Base-by-base conservation (phyloP, 2,888 invertebrate species). In the Spodoptera exigua region DNA sequence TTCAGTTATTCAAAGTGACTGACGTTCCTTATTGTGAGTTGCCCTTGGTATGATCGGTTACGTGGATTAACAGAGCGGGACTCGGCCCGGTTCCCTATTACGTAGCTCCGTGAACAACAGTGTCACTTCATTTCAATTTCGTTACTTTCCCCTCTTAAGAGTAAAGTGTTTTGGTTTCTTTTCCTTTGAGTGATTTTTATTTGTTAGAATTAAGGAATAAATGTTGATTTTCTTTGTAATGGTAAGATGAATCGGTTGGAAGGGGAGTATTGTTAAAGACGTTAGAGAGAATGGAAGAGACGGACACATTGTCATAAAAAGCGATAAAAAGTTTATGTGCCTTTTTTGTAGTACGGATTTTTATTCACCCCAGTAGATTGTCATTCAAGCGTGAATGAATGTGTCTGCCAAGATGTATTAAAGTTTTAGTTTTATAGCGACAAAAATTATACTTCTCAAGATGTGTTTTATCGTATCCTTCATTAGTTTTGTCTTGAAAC, bases 1-100 rank as follows among this genome's bases (percentile, higher is more conserved):
- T 52, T 76, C 68, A 69, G 67, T 70, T 27, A 76, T 78, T 70
- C 72, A 73, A 70, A 76, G 70, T 73, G 62, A 53, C 41, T 61
- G 61, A 62, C 55, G 65, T 62, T 74, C 37, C 75, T 76, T 82
- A 27, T 83, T 85, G 82, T 83, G 69, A 59, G 65, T 47, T 74
- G 87, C 81, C 87, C 87, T 87, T 87, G 87, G 79, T 61, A 61
- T 66, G 77, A 87, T 85, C 80, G 68, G 76, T 81, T 82, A 79
- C 74, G 54, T 48, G 62, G 72, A 52, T 83, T 80, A 87, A 77
- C 83, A 86, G 83, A 85, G 81, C 86, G 79, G 62, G 68, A 76
- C 80, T 58, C 62, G 53, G 61, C 69, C 52, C 58, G 52, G 61
- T 45, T 60, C 72, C 61, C 59, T 59, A 55, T 74, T 62, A 69